Evolutionary conservation across 2,888 invertebrate genomes (phyloP), one percentile per base, ranked within the genome.

Genomic region (Hemithea aestivaria): DNA sequence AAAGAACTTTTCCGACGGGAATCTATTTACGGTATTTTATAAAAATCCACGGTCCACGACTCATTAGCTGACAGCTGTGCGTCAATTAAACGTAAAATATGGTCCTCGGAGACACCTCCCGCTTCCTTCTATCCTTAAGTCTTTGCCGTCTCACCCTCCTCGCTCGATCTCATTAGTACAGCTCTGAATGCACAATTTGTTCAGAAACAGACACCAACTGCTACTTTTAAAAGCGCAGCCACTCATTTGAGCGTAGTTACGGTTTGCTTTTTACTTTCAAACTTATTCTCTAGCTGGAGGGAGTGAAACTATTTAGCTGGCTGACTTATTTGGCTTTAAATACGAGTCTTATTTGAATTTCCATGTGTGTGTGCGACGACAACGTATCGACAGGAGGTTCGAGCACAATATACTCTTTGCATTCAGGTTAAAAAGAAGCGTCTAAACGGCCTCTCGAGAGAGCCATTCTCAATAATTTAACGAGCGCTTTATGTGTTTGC

Each of bases 61-160:
- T 84, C 79, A 81, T 83, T 83, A 83, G 68, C 73, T 78, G 83
- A 82, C 82, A 78, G 81, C 79, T 75, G 79, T 67, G 82, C 79
- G 80, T 83, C 84, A 84, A 83, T 84, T 84, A 84, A 82, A 80
- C 76, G 73, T 82, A 78, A 84, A 84, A 83, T 84, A 85, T 81
- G 73, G 82, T 74, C 78, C 72, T 68, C 55, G 66, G 74, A 73
- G 74, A 74, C 71, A 68, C 56, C 62, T 48, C 51, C 59, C 55
- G 38, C 51, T 38, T 51, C 59, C 35, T 40, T 35, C 31, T 24
- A 48, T 28, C 48, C 48, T 45, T 53, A 53, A 44, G 53, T 58
- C 58, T 58, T 51, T 50, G 49, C 56, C 54, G 52, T 55, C 49
- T 55, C 55, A 42, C 50, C 61, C 60, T 62, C 67, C 64, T 58